Conservation (phyloP, 2,797 vertebrate genomes). For the Perdix hodgsoniae region DNA sequence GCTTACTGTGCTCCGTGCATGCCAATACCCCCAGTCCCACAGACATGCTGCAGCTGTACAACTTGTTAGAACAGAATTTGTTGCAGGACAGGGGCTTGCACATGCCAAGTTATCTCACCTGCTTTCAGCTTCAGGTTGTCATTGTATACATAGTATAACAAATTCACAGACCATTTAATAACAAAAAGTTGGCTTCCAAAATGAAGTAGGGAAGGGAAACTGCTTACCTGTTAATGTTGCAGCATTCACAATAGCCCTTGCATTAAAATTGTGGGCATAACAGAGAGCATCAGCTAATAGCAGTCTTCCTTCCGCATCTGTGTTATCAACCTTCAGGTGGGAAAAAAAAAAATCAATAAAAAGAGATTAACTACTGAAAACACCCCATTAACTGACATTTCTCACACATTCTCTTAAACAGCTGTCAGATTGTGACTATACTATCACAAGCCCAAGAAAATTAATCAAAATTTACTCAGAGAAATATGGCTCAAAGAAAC, state of each 20-base stretch:
- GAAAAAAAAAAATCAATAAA: neutral
- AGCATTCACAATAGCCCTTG: constrained; percentile 90
- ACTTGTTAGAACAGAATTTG: neutral
- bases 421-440: neutral
- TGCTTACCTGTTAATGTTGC: constrained; percentile 93
- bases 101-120: neutral
- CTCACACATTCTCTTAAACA: neutral
- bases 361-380: neutral
- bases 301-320: constrained; percentile 94
- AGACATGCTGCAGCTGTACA: rapidly evolving
- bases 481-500: neutral
- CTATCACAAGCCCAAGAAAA: neutral
- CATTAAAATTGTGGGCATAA: constrained; percentile 91
- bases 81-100: no score
- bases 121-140: neutral
- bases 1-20: rapidly evolving
- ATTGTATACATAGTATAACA: neutral
- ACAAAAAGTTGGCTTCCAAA: neutral
- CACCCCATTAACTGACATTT: neutral
- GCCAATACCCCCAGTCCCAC: neutral
- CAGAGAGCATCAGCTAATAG: constrained; percentile 93
- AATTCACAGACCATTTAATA: neutral
- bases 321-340: constrained; percentile 91
- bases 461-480: neutral
- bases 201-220: neutral